Percentiles rank a stretch among this genome's conserved stretches.
These are phyloP conservation scores for Cryptosula pallasiana DNA, from an alignment of 2,888 invertebrate species.

Conservation along the genomic window DNA sequence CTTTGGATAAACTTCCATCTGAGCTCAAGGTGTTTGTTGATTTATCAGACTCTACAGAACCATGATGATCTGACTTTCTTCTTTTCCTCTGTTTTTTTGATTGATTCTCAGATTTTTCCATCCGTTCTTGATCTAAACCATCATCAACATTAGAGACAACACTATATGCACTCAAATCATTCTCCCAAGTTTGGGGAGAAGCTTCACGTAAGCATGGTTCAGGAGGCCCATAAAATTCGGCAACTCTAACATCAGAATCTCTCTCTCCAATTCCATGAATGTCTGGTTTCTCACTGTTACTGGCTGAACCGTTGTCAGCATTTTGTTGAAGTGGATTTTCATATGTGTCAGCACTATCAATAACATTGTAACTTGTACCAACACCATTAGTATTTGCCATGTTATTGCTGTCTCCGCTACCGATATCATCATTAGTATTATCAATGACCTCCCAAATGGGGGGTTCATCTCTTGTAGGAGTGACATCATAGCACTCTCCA, in stretches of 20 bases:
- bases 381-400: too few species aligned
- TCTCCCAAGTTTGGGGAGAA: neutral
- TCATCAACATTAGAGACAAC: neutral
- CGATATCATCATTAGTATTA: constrained; percentile 14
- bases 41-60: neutral
- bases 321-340: too few species aligned
- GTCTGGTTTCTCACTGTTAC: too few species aligned
- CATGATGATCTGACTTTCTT: neutral
- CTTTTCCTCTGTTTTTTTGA: neutral
- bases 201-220: neutral
- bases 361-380: too few species aligned
- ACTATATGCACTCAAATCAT: neutral
- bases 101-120: neutral
- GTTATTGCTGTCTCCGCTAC: too few species aligned
- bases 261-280: too few species aligned
- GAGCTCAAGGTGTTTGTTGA: neutral
- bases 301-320: too few species aligned
- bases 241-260: neutral
- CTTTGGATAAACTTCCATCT: neutral
- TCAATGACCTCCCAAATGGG: constrained; percentile 13
- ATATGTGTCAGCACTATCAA: too few species aligned
- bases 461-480: neutral
- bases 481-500: neutral
- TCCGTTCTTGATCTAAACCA: neutral
- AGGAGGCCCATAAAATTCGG: neutral